Percentiles rank a stretch among this genome's conserved stretches.
Evolutionary conservation across 2,113 vertebrate species (phyloP).

Genomic region (Elephantulus edwardii): DNA sequence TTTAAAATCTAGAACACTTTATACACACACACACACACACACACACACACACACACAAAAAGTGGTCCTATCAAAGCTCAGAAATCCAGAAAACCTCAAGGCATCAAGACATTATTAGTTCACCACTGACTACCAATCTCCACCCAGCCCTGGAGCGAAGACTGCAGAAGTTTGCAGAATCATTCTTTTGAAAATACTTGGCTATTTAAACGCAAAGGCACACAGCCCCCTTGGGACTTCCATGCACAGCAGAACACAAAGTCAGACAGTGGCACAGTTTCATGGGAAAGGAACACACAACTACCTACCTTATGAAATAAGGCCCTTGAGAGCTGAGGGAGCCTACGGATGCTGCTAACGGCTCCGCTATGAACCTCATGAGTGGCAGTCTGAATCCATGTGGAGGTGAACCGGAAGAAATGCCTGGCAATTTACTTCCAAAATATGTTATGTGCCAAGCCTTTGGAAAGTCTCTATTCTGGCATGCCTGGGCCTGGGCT

Average conservation of each 20-base stretch:
- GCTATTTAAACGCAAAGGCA: neutral
- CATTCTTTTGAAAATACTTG: neutral
- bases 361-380: too few species aligned
- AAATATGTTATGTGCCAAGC: neutral
- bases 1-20: constrained; percentile 60
- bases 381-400: neutral
- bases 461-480: neutral
- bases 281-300: neutral
- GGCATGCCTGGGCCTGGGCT: neutral
- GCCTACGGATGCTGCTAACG: too few species aligned
- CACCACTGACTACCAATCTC: neutral
- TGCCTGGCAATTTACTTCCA: neutral
- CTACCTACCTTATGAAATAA: neutral
- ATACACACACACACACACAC: constrained; percentile 55
- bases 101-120: neutral
- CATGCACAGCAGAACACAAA: neutral
- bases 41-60: constrained; percentile 55
- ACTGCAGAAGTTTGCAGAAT: neutral
- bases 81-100: constrained; percentile 25
- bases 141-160: neutral
- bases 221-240: neutral
- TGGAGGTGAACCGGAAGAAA: neutral
- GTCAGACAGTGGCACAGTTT: rapidly evolving
- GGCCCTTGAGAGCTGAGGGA: neutral
- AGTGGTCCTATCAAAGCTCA: neutral